Base-by-base conservation (phyloP, 2,113 vertebrate species). In the Aspidoscelis tigris region DNA sequence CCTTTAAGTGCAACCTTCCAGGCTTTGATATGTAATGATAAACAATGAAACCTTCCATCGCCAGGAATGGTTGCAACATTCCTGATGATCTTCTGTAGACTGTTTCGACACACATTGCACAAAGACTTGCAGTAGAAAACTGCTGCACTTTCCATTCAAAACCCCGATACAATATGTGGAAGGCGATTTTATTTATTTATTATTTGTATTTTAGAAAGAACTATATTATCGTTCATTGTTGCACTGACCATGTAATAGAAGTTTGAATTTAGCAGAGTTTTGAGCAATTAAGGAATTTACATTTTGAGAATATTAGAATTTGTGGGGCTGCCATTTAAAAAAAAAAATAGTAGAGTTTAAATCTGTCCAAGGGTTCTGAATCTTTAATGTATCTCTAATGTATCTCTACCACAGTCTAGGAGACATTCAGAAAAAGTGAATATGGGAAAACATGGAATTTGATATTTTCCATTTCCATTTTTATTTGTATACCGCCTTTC, bases 1-100 rank as follows among this genome's bases (percentile, higher is more conserved):
- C 41, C 78, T 77, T 44, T 14, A 55, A 80, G 41, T 53, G 5
- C 76, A 85, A 83, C 81, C 14, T 65, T 53, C 71, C 75, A n/a
- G 77, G 44, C 77, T 86, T 71, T 80, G 33, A 5, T 75, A 39
- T 66, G 43, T 86, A 75, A 61, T 84, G 84, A 81, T 72, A 80
- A 89, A 61, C 20, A 41, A n/a, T 43, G 77, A 65, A 80, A 85
- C 74, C 81, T 41, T 68, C 77, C 71, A 12, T 75, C 72, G 7
- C 3, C 58, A 58, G 84, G 87, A 65, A n/a, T 88, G 84, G 69
- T 80, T 80, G 16, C 33, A 43, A 66, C 26, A 1, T 1, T 70
- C 20, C 47, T 82, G 39, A 18, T 82, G 69, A 47, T 70, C 87
- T 24, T 2, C 12, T 2, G 2, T 3, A 43, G 22, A 1, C 70